Percentiles rank a stretch among this genome's conserved stretches.
Conservation (phyloP, 2,888 invertebrate species). For the Augiades crinisus region DNA sequence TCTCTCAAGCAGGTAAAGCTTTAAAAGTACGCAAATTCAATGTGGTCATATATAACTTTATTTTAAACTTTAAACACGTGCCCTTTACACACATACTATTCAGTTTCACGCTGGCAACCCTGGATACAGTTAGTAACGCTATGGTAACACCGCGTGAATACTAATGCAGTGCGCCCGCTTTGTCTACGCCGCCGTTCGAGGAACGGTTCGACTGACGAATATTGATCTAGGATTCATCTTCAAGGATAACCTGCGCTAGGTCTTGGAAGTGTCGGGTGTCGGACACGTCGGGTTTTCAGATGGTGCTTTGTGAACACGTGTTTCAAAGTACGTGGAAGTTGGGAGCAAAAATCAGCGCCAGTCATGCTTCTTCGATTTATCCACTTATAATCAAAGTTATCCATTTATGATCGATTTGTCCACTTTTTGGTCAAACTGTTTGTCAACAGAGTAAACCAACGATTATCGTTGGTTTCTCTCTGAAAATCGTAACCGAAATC, state of each 20-base stretch:
- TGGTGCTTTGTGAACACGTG: background rate
- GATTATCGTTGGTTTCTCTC: background rate
- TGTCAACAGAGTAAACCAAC: no score
- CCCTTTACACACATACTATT: no score
- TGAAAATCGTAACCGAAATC: background rate
- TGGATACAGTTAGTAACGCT: conserved; percentile 26
- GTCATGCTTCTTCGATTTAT: no score
- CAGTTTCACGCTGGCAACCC: conserved; percentile 13
- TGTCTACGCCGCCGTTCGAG: conserved; percentile 41
- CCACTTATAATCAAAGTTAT: no score
- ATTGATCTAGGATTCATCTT: conserved; percentile 38
- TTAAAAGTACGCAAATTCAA: no score
- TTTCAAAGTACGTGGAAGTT: background rate
- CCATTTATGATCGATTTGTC: no score
- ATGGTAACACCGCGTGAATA: conserved; percentile 32
- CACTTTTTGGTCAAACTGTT: no score
- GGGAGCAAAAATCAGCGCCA: no score
- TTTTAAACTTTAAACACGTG: no score
- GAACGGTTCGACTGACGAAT: conserved; percentile 39
- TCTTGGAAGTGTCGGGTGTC: conserved; percentile 11
- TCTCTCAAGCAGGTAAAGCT: no score
- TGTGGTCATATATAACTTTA: no score
- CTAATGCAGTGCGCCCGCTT: conserved; percentile 36
- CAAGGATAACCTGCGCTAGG: conserved; percentile 29
- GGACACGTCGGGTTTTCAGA: background rate